Evolutionary conservation across 2,888 invertebrate genomes (phyloP), one percentile per base, ranked within the genome.

Genomic region (Teleogryllus oceanicus): DNA sequence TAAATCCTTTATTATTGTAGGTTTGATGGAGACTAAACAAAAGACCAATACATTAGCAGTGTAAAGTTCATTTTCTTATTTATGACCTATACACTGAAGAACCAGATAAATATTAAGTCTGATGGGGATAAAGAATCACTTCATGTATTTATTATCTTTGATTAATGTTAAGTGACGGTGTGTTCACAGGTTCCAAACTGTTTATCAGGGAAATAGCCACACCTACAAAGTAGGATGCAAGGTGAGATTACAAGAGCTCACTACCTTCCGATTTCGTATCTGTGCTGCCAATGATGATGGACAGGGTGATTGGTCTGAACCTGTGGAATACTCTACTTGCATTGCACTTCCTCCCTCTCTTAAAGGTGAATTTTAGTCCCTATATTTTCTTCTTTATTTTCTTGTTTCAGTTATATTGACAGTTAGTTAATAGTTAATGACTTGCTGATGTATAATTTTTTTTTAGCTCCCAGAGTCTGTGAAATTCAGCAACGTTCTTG

Each of bases 281-380:
- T 94, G 92, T 84, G 95, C 95, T 78, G 91, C 92, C 83, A 96
- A 95, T 86, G 94, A 94, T 87, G 96, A 94, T 81, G 96, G 96
- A 16, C 91, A 92, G 84, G 96, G 96, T 21, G 91, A 92, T 62
- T 95, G 92, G 89, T 94, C 95, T 10, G 89, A 89, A 81, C 89
- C 92, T 79, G 90, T 91, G 86, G 88, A 90, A 81, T 95, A 93
- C 87, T 89, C 89, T 84, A 97, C 97, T 62, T 89, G 89, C 81
- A 90, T 93, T 83, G 94, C 96, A 51, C 94, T 96, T 80, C 97
- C 97, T 50, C 92, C 93, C 80, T 91, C 93, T 82, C 90, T 95
- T 77, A 94, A 94, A 89, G 88, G 90, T 89, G 62, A 62, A 62
- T 62, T 62, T n/a, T 37, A 37, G 37, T 37, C 37, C 8, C 37